Base-by-base conservation (phyloP, 2,888 invertebrate species). In the Drosophila parthenogenetica region DNA sequence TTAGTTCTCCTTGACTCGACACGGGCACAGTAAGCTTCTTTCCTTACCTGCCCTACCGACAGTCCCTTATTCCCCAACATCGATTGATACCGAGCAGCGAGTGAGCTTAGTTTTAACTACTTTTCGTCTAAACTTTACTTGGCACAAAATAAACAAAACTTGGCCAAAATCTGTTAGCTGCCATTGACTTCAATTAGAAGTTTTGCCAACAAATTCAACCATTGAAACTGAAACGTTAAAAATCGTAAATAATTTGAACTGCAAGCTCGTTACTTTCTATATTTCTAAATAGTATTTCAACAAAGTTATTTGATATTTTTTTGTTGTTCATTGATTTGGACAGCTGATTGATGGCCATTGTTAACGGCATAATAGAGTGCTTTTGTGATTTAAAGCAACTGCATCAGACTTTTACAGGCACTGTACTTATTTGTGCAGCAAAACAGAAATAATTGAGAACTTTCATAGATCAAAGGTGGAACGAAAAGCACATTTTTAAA, bases 1-100 rank as follows among this genome's bases (percentile, higher is more conserved):
- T 62, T 22, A 37, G 54, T 61, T 59, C 48, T 39, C 60, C 58
- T 75, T 67, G 62, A 75, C 69, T 72, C 49, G 49, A 14, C 17
- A n/a, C 32, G 17, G 11, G 37, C 55, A 40, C 22, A 62, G 53
- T 71, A 51, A 63, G 60, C 79, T 53, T 60, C 59, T 61, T 64
- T 53, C 35, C 42, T 42, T 17, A 32, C 25, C 45, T 49, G 54
- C 48, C 53, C 51, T 8, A 19, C 25, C n/a, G 8, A 13, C 13
- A 1, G 13, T 35, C 13, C 35, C 42, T 1, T 25, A 16, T 29
- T 29, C 35, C 35, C 13, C 3, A 13, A 14, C 45, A 22, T n/a
- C 59, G 29, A 59, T 59, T 49, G 50, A 37, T 48, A 35, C 5
- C 35, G 35, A 14, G 37, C 8, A 14, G 10, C 3, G 14, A 22